Evolutionary conservation across 2,888 invertebrate genomes (phyloP), one percentile per base, ranked within the genome.

Genomic region (Polyploca ridens): DNA sequence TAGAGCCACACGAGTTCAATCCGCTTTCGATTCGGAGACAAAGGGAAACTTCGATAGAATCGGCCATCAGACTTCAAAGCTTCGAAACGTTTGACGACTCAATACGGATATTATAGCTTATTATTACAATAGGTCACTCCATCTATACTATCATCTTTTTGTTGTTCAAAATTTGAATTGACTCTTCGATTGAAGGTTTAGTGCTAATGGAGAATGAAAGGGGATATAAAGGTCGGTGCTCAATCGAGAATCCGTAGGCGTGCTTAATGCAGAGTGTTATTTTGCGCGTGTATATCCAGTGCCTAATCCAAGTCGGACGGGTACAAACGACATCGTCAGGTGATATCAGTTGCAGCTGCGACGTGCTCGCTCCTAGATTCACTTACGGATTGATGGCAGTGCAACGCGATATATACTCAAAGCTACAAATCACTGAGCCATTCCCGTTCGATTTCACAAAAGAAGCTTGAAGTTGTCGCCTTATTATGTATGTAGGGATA

Each of bases 251-350:
- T 84, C 79, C 76, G 75, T 75, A 71, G 78, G 77, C 84, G 82
- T 85, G 81, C 85, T 82, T 83, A 81, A 82, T 74, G 49, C 16
- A 60, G n/a, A n/a, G 75, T 77, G 80, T 82, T 81, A 82, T 84
- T 86, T 82, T 79, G 75, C 74, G 79, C 78, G 75, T 78, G 73
- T 78, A 73, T 77, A 82, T 77, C 76, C 79, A 68, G 76, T 72
- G 75, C 79, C 77, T 86, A 89, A 89, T 87, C 88, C 85, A 69
- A 65, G 73, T 73, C 68, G 78, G 89, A 90, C 87, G 87, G 79
- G 78, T 84, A 90, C 88, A 90, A 91, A 90, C 86, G 89, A 88
- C 86, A 82, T 85, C 86, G 87, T 84, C 89, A 89, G 90, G 87
- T 89, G 86, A 86, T 87, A 88, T 90, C 88, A 84, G 86, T 83